phyloP scores from a whole-genome alignment of 2,888 invertebrate species.

The Diaperis boleti region DNA sequence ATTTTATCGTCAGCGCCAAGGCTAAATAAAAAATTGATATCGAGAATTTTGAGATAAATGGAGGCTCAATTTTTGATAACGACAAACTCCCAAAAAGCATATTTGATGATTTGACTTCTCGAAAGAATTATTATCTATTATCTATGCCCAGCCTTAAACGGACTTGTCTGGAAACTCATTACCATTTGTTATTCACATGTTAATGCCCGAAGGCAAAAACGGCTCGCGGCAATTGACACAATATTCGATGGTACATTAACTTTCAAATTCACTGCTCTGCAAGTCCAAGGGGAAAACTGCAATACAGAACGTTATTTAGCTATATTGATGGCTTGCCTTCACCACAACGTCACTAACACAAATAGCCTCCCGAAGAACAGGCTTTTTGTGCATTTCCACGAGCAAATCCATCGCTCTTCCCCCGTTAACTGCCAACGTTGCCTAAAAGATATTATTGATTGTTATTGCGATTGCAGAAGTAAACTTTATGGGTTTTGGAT shows the following conservation, averaged over 20 bases:
- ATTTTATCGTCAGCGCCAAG: not conserved
- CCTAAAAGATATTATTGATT: conserved; percentile 33
- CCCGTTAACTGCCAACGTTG: conserved; percentile 22
- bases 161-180: too few relatives aligned
- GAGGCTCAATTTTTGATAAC: not conserved
- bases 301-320: conserved; percentile 32
- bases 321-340: conserved; percentile 34
- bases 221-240: not conserved
- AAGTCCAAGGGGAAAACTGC: conserved; percentile 21
- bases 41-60: too few relatives aligned
- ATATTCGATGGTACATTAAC: conserved; percentile 5
- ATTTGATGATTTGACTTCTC: too few relatives aligned
- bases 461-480: conserved; percentile 20
- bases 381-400: conserved; percentile 36
- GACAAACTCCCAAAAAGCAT: too few relatives aligned
- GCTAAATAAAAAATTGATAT: not conserved
- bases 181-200: too few relatives aligned
- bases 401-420: conserved; percentile 35
- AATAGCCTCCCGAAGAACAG: conserved; percentile 26
- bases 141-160: too few relatives aligned
- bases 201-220: not conserved
- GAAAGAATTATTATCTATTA: too few relatives aligned
- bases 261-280: conserved; percentile 3
- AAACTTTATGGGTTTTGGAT: conserved; percentile 11
- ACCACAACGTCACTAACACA: conserved; percentile 31